phyloP scores from a whole-genome alignment of 2,888 invertebrate species.

The Lottia scabra region DNA sequence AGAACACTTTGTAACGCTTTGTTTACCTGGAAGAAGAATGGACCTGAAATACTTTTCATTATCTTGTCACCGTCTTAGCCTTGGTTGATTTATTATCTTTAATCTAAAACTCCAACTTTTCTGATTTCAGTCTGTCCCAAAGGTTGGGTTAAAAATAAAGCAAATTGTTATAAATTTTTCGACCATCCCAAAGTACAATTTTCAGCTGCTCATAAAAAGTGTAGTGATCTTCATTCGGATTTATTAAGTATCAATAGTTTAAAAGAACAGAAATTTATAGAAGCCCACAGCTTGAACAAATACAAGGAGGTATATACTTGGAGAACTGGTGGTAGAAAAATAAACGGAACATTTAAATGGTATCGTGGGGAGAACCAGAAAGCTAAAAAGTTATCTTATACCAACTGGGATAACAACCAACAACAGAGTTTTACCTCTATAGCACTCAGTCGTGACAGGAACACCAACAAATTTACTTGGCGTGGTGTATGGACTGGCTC shows the following conservation, averaged over 20 bases:
- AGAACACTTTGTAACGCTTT: no score
- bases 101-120: not conserved
- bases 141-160: constrained; percentile 71
- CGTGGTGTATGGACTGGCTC: constrained; percentile 54
- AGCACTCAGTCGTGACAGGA: constrained; percentile 66
- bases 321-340: constrained; percentile 48
- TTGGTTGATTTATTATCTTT: not conserved
- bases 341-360: constrained; percentile 44
- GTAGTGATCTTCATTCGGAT: constrained; percentile 66
- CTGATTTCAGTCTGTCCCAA: constrained; percentile 66
- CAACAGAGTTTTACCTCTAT: constrained; percentile 44
- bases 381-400: constrained; percentile 40
- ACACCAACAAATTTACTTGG: constrained; percentile 64
- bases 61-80: no score
- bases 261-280: constrained; percentile 73
- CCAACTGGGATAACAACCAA: constrained; percentile 45
- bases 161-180: constrained; percentile 72
- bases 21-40: no score
- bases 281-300: constrained; percentile 63
- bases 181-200: constrained; percentile 55
- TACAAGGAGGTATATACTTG: constrained; percentile 40
- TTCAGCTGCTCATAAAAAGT: constrained; percentile 62
- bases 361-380: constrained; percentile 29
- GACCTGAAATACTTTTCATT: no score
- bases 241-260: constrained; percentile 71